phyloP scores from a whole-genome alignment of 1,140 invertebrate species.

The Eueides isabella region DNA sequence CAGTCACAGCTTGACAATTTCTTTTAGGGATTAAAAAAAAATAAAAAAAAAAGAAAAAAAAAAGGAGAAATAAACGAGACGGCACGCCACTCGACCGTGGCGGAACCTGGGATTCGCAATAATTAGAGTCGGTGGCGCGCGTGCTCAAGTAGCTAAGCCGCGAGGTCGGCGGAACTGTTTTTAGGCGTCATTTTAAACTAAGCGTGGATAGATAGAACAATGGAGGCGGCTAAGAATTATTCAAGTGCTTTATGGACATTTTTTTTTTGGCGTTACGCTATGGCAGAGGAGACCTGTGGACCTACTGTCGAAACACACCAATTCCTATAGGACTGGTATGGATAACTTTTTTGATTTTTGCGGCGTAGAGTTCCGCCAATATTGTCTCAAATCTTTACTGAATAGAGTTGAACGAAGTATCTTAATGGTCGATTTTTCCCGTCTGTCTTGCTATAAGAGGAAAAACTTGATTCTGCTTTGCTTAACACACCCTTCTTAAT shows the following conservation, averaged over 20 bases:
- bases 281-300: too few species aligned
- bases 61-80: conserved; percentile 51
- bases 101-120: conserved; percentile 48
- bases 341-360: too few species aligned
- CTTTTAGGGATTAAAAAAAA: conserved; percentile 35
- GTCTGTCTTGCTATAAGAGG: too few species aligned
- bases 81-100: conserved; percentile 42
- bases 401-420: too few species aligned
- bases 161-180: conserved; percentile 40
- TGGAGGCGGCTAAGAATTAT: neutral
- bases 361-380: too few species aligned
- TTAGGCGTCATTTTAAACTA: conserved; percentile 31
- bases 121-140: conserved; percentile 57
- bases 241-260: conserved; percentile 1
- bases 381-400: too few species aligned
- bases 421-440: too few species aligned
- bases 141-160: conserved; percentile 57
- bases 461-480: too few species aligned
- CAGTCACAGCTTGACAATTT: conserved; percentile 44
- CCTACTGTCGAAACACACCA: too few species aligned
- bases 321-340: too few species aligned
- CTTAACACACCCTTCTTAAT: too few species aligned
- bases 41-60: conserved; percentile 11
- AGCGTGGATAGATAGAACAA: neutral
- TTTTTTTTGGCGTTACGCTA: too few species aligned